Evolutionary conservation across 2,888 invertebrate species (phyloP).

Genomic region (Lottia scabra): DNA sequence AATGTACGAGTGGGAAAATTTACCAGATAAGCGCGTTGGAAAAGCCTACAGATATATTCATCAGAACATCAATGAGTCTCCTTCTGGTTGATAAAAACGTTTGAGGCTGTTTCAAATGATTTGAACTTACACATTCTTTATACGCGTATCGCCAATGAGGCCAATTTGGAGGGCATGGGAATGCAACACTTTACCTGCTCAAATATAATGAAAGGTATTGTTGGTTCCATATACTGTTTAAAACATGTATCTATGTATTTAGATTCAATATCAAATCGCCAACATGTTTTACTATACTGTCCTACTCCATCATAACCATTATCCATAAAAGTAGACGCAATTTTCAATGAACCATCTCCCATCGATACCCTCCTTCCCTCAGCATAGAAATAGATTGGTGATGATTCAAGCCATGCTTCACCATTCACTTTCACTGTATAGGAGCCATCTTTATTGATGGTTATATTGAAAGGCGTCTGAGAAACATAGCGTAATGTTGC

Average conservation of each 20-base stretch:
- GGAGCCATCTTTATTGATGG: background rate
- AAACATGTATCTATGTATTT: conserved; percentile 6
- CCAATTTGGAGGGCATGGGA: too few relatives aligned
- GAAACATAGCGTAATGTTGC: too few relatives aligned
- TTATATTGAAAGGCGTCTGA: too few relatives aligned
- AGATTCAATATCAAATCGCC: background rate
- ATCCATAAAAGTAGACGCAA: background rate
- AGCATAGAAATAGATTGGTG: conserved; percentile 31
- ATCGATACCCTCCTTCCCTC: conserved; percentile 27
- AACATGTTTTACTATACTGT: conserved; percentile 10
- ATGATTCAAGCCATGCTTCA: conserved; percentile 31
- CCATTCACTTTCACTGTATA: conserved; percentile 14
- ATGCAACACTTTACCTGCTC: conserved; percentile 7
- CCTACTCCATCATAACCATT: conserved; percentile 8
- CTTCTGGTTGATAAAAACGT: too few relatives aligned
- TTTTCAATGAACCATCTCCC: conserved; percentile 19
- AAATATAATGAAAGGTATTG: conserved; percentile 11
- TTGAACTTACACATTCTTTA: too few relatives aligned
- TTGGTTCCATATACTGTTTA: conserved; percentile 9
- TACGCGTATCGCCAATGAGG: too few relatives aligned
- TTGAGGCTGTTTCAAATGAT: too few relatives aligned
- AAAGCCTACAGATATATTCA: too few relatives aligned
- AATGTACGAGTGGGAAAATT: background rate
- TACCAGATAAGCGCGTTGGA: too few relatives aligned
- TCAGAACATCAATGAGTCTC: too few relatives aligned